Percentiles rank a stretch among this genome's conserved stretches.
Evolutionary conservation across 2,797 vertebrate genomes (phyloP).

Genomic region (Gymnodraco acuticeps): DNA sequence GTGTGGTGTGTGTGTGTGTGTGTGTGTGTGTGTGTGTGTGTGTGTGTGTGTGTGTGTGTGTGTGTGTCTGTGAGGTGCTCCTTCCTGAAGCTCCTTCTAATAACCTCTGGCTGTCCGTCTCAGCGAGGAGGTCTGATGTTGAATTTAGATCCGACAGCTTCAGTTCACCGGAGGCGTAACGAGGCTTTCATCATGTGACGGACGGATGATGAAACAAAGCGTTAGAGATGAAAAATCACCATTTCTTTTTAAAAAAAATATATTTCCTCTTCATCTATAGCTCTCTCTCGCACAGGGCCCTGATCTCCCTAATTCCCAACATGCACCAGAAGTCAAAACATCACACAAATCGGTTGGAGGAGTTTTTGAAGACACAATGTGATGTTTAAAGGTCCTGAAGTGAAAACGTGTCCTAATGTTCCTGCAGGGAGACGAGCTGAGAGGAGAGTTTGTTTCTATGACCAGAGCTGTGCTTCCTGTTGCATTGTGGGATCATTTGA

Average conservation of each 20-base stretch:
- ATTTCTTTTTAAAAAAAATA: not conserved
- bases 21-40: slow-evolving; percentile 28
- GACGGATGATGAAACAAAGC: slow-evolving; percentile 75
- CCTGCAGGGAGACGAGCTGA: not conserved
- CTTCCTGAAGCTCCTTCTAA: slow-evolving; percentile 70
- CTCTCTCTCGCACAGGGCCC: slow-evolving; percentile 7
- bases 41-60: slow-evolving; percentile 21
- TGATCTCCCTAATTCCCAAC: slow-evolving; percentile 59
- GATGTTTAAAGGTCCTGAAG: slow-evolving; percentile 37
- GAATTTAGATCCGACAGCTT: slow-evolving; percentile 68
- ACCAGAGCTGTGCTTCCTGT: not conserved
- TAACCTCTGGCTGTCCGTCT: slow-evolving; percentile 78
- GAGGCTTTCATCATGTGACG: slow-evolving; percentile 75
- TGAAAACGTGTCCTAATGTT: not conserved
- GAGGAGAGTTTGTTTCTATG: not conserved
- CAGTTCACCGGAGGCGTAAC: slow-evolving; percentile 48
- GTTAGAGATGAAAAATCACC: slow-evolving; percentile 57
- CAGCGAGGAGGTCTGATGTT: slow-evolving; percentile 67
- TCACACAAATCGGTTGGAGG: slow-evolving; percentile 47
- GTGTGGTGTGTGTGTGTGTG: slow-evolving; percentile 34
- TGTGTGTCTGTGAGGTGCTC: slow-evolving; percentile 33
- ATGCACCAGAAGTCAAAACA: slow-evolving; percentile 56
- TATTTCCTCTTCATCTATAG: slow-evolving; percentile 1
- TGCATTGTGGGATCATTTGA: slow-evolving; percentile 15
- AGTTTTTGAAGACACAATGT: slow-evolving; percentile 47